A percentile compares a stretch with the other conserved stretches of the same genome.
Evolutionary conservation across 2,797 vertebrate genomes (phyloP).

Genomic region (Artibeus lituratus): DNA sequence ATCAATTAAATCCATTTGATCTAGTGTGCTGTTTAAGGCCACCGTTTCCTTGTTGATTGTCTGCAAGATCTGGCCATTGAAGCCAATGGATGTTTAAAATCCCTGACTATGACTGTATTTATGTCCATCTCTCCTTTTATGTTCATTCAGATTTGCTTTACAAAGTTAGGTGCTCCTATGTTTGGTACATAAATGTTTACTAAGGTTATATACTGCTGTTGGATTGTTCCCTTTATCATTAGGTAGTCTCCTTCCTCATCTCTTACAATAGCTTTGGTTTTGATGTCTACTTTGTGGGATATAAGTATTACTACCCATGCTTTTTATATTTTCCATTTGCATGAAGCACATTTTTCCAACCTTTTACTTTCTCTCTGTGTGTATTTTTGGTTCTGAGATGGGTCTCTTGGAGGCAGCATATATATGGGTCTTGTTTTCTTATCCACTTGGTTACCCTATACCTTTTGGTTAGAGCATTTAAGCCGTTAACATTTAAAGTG

Average conservation of each 20-base stretch:
- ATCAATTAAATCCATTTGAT: too few species aligned
- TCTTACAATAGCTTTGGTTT: background rate
- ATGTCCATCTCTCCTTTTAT: background rate
- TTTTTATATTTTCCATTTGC: background rate
- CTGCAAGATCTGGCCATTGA: background rate
- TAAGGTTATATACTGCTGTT: too few species aligned
- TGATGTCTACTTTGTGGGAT: background rate
- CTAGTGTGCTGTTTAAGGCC: background rate
- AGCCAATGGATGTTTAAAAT: background rate
- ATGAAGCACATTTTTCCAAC: background rate
- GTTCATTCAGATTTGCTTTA: background rate
- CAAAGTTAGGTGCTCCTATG: background rate
- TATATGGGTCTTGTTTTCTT: background rate
- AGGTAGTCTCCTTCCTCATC: background rate
- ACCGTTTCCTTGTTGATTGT: background rate
- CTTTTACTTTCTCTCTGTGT: background rate
- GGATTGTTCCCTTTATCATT: background rate
- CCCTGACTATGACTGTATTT: background rate
- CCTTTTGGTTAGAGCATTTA: background rate
- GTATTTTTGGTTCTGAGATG: background rate
- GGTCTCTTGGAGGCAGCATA: background rate
- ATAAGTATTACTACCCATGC: background rate
- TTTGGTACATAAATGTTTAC: background rate
- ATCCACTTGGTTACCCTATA: background rate
- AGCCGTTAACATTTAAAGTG: background rate